Evolutionary conservation across 2,113 vertebrate species (phyloP).

Genomic region (Oreotrochilus melanogaster): DNA sequence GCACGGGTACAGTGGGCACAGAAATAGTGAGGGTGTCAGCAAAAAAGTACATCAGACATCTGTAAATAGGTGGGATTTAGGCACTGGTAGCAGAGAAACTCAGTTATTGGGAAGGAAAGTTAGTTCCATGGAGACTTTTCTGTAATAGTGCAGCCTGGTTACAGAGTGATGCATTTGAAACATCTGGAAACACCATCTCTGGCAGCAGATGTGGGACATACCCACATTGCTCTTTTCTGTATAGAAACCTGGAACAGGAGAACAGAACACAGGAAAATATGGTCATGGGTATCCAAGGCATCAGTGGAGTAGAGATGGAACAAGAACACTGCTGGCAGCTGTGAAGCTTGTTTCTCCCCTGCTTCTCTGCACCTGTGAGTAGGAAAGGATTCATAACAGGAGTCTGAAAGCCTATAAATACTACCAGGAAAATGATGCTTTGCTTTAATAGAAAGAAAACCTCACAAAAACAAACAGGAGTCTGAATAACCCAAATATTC

Average conservation of each 20-base stretch:
- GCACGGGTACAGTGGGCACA: neutral
- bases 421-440: too few species aligned
- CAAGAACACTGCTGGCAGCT: neutral
- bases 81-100: neutral
- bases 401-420: too few species aligned
- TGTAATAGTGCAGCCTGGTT: accelerated
- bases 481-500: accelerated
- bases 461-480: neutral
- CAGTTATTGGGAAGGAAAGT: neutral
- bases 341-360: too few species aligned
- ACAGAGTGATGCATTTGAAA: neutral
- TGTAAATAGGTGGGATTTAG: neutral
- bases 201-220: accelerated
- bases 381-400: too few species aligned
- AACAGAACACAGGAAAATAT: accelerated
- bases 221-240: neutral
- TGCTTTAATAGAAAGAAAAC: neutral
- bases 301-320: accelerated
- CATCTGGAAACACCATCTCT: neutral
- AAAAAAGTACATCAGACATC: neutral
- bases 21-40: neutral
- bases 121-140: neutral
- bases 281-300: too few species aligned
- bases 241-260: neutral
- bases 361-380: too few species aligned